A percentile compares a stretch with the other conserved stretches of the same genome.
These are phyloP conservation scores for Lepilemur septentrionalis DNA, from an alignment of 2,797 vertebrate genomes.

Conservation along the genomic window DNA sequence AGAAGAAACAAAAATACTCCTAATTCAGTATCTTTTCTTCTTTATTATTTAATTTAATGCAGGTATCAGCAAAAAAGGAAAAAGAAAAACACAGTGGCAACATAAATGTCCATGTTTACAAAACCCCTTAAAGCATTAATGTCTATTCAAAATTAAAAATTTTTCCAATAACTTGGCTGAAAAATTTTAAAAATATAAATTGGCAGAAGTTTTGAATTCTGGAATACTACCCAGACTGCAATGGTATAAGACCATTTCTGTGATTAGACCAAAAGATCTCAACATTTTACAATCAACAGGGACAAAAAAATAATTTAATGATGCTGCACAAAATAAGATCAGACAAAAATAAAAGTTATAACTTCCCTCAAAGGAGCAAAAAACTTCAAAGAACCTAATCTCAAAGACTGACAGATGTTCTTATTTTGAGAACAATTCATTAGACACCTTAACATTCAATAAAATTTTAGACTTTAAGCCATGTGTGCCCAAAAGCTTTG, in stretches of 20 bases:
- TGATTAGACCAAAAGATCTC: constrained; percentile 12
- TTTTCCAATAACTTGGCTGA: background rate
- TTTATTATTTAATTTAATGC: constrained; percentile 26
- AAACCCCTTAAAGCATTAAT: background rate
- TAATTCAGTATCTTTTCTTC: background rate
- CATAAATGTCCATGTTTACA: constrained; percentile 30
- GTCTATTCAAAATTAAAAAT: constrained; percentile 28
- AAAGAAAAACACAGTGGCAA: background rate
- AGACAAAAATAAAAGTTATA: constrained; percentile 46
- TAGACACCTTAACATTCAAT: constrained; percentile 25
- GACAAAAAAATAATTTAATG: constrained; percentile 54
- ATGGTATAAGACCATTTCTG: background rate
- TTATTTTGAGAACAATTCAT: constrained; percentile 43
- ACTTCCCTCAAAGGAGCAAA: constrained; percentile 24
- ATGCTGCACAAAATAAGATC: constrained; percentile 43
- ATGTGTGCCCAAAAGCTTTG: constrained; percentile 23
- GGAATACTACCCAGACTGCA: background rate
- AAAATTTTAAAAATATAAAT: constrained; percentile 17
- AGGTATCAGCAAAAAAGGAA: background rate
- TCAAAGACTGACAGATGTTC: constrained; percentile 1
- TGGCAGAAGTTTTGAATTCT: background rate
- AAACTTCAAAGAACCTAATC: constrained; percentile 33
- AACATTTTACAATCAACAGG: constrained; percentile 28
- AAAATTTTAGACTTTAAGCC: constrained; percentile 41
- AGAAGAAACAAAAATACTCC: constrained; percentile 1